Percentiles rank a stretch among this genome's conserved stretches.
phyloP scores from a whole-genome alignment of 2,888 invertebrate genomes.

The Eupithecia subumbrata region DNA sequence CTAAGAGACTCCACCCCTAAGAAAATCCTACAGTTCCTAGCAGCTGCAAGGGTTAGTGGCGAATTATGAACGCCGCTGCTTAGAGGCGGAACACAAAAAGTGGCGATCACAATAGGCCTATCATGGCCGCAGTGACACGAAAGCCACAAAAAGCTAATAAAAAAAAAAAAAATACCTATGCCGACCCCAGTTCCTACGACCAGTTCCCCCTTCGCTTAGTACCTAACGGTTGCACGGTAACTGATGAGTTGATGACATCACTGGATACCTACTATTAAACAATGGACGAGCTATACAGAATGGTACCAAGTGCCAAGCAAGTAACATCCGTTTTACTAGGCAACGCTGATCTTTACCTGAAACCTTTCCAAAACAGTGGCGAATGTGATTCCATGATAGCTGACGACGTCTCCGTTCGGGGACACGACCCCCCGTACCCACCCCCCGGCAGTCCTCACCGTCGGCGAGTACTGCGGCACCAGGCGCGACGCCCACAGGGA shows the following conservation, averaged over 20 bases:
- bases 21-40: too few species aligned
- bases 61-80: too few species aligned
- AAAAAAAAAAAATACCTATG: too few species aligned
- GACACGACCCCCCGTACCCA: slow-evolving; percentile 60
- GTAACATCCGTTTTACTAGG: not conserved
- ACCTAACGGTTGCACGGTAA: not conserved
- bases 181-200: not conserved
- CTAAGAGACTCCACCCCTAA: too few species aligned
- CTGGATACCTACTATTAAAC: not conserved
- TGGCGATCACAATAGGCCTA: too few species aligned
- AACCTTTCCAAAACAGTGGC: slow-evolving; percentile 62
- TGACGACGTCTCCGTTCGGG: slow-evolving; percentile 58
- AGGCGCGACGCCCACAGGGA: slow-evolving; percentile 69
- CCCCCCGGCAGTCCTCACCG: slow-evolving; percentile 59
- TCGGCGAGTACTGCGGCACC: slow-evolving; percentile 63
- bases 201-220: not conserved
- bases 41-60: too few species aligned
- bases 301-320: not conserved
- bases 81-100: too few species aligned
- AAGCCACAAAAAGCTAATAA: too few species aligned
- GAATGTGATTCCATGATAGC: slow-evolving; percentile 67
- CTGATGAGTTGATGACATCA: not conserved
- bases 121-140: too few species aligned
- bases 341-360: slow-evolving; percentile 52
- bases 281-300: not conserved